These are phyloP conservation scores for Saccostrea cuccullata DNA, from an alignment of 1,140 invertebrate species.

Conservation along the genomic window DNA sequence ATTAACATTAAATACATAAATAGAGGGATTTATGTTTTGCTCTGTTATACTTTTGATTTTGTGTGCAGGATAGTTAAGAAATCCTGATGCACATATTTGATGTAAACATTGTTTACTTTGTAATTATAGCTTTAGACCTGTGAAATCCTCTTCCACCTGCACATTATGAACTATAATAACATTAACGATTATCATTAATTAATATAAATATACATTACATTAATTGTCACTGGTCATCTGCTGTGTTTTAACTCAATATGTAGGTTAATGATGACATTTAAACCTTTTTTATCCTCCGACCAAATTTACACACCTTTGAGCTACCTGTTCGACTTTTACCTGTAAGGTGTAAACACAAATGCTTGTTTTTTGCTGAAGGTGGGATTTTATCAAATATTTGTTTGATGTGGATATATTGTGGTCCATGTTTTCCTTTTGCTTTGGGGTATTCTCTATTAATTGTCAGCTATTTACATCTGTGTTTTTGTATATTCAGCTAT, in stretches of 20 bases:
- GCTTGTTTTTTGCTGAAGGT: background rate
- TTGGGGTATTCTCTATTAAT: background rate
- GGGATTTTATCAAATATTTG: background rate
- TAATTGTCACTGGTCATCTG: slow-evolving; percentile 2
- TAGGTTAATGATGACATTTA: background rate
- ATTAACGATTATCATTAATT: slow-evolving; percentile 18
- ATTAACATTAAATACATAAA: too few relatives aligned
- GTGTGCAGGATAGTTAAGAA: background rate
- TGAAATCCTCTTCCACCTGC: background rate
- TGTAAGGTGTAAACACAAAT: background rate
- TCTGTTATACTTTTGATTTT: too few relatives aligned
- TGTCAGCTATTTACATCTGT: background rate
- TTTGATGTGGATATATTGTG: background rate
- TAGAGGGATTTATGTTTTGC: too few relatives aligned
- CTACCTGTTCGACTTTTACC: background rate
- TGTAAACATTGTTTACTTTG: background rate
- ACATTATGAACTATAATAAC: background rate
- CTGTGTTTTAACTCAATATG: background rate
- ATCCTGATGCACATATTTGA: background rate
- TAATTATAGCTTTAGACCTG: background rate
- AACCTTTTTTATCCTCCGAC: background rate
- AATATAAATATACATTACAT: background rate
- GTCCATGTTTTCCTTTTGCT: background rate
- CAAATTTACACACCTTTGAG: background rate
- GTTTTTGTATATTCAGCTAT: background rate